Percentiles rank a stretch among this genome's conserved stretches.
Evolutionary conservation across 2,113 vertebrate genomes (phyloP).

Genomic region (Poeciliopsis prolifica): DNA sequence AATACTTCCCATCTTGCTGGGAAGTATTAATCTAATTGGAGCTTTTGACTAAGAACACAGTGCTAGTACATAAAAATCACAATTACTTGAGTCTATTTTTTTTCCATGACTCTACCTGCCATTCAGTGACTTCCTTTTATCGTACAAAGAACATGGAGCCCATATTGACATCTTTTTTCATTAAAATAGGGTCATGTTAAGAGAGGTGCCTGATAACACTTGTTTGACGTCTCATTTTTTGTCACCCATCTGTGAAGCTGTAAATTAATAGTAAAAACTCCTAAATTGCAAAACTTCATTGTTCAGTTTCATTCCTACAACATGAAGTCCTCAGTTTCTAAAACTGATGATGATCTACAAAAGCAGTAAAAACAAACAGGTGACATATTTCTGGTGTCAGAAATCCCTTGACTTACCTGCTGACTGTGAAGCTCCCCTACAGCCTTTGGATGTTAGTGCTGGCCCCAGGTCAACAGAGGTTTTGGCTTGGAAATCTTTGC

Average conservation of each 20-base stretch:
- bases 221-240: not conserved
- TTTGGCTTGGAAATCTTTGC: not conserved
- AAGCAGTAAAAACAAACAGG: constrained; percentile 3
- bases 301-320: not conserved
- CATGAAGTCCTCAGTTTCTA: not conserved
- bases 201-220: no score
- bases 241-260: not conserved
- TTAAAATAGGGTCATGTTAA: no score
- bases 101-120: no score
- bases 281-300: not conserved
- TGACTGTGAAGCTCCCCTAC: constrained; percentile 36
- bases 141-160: no score
- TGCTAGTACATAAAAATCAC: no score
- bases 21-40: no score
- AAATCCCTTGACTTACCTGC: constrained; percentile 65
- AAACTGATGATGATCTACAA: not conserved
- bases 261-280: not conserved
- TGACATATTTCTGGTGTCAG: not conserved
- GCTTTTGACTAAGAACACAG: no score
- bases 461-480: not conserved
- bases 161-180: no score
- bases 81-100: no score
- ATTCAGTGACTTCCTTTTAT: no score
- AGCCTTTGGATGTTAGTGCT: constrained; percentile 23
- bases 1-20: no score